Conservation (phyloP, 2,113 vertebrate genomes). For the Cyprinus carpio region DNA sequence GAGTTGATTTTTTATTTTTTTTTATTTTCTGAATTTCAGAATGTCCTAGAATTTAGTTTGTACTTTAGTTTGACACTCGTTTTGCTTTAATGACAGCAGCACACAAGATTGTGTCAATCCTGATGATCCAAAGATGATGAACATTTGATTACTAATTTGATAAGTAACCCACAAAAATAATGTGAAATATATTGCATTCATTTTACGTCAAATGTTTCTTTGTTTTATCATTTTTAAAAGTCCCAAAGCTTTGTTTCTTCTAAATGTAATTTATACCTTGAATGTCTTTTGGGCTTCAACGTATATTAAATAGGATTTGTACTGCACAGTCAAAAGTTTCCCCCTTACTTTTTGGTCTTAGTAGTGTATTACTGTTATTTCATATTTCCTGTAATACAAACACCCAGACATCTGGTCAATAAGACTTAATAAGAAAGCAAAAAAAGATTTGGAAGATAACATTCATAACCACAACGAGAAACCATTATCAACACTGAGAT, state of each 20-base stretch:
- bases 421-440: neutral
- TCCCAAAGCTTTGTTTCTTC: neutral
- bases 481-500: neutral
- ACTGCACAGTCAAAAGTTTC: neutral
- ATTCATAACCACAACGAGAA: neutral
- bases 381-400: conserved; percentile 5
- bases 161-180: neutral
- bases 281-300: neutral
- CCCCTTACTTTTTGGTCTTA: neutral
- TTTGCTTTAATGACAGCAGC: neutral
- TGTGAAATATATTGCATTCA: neutral
- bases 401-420: neutral
- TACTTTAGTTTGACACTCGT: neutral
- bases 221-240: too few species aligned
- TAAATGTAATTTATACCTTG: neutral
- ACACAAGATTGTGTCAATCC: neutral
- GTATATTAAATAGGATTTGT: neutral
- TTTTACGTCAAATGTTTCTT: neutral
- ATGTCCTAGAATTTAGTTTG: neutral
- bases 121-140: too few species aligned
- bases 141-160: neutral
- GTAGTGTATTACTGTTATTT: neutral
- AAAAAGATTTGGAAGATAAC: neutral
- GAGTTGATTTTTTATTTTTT: too few species aligned
- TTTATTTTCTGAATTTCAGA: neutral